These are phyloP conservation scores for Acanthisitta chloris DNA, from an alignment of 2,113 vertebrate species.

Conservation along the genomic window DNA sequence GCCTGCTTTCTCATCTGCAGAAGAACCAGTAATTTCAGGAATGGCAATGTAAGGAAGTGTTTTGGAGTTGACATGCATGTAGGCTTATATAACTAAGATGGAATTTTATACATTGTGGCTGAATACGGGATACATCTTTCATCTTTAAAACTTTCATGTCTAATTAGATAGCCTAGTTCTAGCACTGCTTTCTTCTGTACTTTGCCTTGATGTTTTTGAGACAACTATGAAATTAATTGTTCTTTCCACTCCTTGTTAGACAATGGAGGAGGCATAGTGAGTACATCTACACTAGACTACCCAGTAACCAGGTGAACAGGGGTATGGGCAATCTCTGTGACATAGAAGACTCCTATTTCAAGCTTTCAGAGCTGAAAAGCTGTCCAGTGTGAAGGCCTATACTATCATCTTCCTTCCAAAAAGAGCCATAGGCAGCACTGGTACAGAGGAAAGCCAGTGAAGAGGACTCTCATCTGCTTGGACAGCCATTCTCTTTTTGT, in stretches of 20 bases:
- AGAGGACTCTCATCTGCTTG: neutral
- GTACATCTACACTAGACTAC: neutral
- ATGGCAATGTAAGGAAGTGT: neutral
- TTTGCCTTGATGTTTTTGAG: neutral
- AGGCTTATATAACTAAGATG: neutral
- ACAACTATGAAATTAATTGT: neutral
- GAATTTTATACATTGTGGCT: neutral
- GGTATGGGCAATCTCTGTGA: neutral
- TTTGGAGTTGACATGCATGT: neutral
- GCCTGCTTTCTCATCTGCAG: constrained; percentile 88
- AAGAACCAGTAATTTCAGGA: constrained; percentile 12
- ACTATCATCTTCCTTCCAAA: neutral
- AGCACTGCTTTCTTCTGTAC: neutral
- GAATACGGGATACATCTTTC: neutral
- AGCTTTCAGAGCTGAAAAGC: neutral
- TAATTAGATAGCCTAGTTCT: neutral
- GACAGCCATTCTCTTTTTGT: neutral
- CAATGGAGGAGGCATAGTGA: neutral
- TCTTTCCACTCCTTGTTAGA: neutral
- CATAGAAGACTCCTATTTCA: neutral
- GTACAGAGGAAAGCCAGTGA: neutral
- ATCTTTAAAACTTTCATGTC: neutral
- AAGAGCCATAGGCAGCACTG: neutral
- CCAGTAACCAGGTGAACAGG: neutral
- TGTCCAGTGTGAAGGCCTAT: neutral